Conservation (phyloP, 2,113 vertebrate species). For the Ranitomeya variabilis region DNA sequence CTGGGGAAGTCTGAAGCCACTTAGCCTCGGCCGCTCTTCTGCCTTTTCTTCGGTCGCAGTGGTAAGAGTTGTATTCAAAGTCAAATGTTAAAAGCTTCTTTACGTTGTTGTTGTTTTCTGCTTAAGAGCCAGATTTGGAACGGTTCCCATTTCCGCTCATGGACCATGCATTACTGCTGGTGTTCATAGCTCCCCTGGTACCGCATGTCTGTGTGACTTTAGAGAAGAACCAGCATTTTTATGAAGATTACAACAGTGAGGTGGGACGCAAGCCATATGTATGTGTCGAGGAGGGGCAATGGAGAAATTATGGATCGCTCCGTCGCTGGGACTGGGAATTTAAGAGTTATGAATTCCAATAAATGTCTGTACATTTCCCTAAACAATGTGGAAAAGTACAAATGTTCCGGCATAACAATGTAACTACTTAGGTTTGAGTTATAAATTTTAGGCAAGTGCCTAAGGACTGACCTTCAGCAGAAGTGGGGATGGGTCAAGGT, state of each 20-base stretch:
- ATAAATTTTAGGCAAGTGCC: no score
- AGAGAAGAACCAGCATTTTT: constrained; percentile 16
- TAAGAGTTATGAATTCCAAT: not conserved
- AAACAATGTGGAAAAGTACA: not conserved
- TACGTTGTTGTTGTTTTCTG: constrained; percentile 36
- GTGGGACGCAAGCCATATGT: not conserved
- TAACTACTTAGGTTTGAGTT: not conserved
- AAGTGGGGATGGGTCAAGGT: no score
- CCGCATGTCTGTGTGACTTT: constrained; percentile 19
- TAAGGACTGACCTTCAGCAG: no score
- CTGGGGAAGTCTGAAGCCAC: not conserved
- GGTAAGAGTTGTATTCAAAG: constrained; percentile 17
- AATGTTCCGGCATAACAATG: not conserved
- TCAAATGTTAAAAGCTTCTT: constrained; percentile 49
- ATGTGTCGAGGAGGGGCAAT: not conserved
- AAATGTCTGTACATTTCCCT: not conserved
- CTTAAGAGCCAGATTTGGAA: constrained; percentile 30
- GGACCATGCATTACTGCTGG: constrained; percentile 28
- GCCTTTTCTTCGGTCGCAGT: not conserved
- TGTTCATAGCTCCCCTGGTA: constrained; percentile 32
- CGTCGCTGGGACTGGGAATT: not conserved
- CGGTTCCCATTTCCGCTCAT: constrained; percentile 15
- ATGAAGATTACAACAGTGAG: constrained; percentile 20
- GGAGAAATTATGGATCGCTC: not conserved
- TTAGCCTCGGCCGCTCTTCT: constrained; percentile 19